A percentile compares a stretch with the other conserved stretches of the same genome.
Evolutionary conservation across 2,797 vertebrate species (phyloP).

Genomic region (Rhodeus uyekii): DNA sequence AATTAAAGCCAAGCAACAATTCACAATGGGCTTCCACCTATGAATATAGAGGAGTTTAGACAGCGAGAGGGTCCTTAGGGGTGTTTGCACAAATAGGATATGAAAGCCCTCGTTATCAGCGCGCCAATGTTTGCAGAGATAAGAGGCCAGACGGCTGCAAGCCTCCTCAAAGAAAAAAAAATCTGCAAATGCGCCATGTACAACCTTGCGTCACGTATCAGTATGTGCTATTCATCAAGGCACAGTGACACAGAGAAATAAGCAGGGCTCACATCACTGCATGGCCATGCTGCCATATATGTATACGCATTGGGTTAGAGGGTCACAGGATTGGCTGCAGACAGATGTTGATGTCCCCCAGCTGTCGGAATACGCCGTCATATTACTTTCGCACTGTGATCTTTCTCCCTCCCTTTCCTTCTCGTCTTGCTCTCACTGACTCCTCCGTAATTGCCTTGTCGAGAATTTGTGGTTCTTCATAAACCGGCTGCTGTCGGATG

Average conservation of each 20-base stretch:
- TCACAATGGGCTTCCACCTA: conserved; percentile 53
- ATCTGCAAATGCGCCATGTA: conserved; percentile 67
- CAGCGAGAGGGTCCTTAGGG: conserved; percentile 59
- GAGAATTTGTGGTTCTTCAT: conserved; percentile 53
- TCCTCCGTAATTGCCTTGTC: conserved; percentile 56
- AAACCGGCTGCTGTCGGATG: conserved; percentile 45
- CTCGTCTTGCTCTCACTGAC: conserved; percentile 37
- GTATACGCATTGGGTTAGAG: not conserved
- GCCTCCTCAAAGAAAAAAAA: conserved; percentile 54
- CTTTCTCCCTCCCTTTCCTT: conserved; percentile 17
- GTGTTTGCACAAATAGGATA: conserved; percentile 67
- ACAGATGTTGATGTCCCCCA: conserved; percentile 48
- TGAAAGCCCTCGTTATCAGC: conserved; percentile 64
- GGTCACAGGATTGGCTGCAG: conserved; percentile 16
- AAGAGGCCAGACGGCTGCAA: conserved; percentile 65
- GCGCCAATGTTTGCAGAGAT: conserved; percentile 67
- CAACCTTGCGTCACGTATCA: conserved; percentile 51
- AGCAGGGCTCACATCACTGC: conserved; percentile 21
- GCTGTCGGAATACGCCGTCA: conserved; percentile 33
- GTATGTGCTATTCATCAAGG: conserved; percentile 33
- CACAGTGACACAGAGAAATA: conserved; percentile 31
- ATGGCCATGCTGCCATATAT: not conserved
- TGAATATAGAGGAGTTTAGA: conserved; percentile 61
- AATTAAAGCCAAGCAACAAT: conserved; percentile 60
- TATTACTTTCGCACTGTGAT: conserved; percentile 23